Evolutionary conservation across 1,140 invertebrate genomes (phyloP), one percentile per base, ranked within the genome.

Genomic region (Charaxes varanes): DNA sequence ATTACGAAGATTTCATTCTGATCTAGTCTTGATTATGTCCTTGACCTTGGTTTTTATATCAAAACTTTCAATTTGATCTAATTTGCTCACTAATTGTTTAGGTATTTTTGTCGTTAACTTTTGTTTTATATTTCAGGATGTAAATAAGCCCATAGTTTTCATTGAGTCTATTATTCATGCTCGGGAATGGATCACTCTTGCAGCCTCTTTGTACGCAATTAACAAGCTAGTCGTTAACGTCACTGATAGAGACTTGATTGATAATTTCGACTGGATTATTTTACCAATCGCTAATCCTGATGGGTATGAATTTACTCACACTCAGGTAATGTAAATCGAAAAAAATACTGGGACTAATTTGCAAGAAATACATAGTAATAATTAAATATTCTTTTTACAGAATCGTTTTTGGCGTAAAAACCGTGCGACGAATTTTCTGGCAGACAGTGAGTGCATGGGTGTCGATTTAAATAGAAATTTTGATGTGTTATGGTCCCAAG

Each of bases 391-490:
- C 16, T 17, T 14, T 21, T 55, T 55, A 3, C 49, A 87, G 85
- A 51, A 63, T 36, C 71, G 82, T 4, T 67, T 89, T 12, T 90
- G 89, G 89, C 71, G 89, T 10, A 91, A 90, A 52, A 89, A 87
- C 36, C 86, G 88, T 3, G 70, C 79, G 0, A 53, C 49, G 0
- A 71, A 26, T 14, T 15, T 17, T 8, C 3, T 18, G 5, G 23
- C 35, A 11, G 17, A 10, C 0, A 17, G 54, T 3, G 22, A 48
- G 0, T 90, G 90, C 38, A 19, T 34, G 0, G 90, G 90, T 2
- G 86, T 87, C 0, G 90, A 91, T 51, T 61, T 86, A 0, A 90
- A 91, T 58, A 70, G 90, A 2, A 91, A 91, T 52, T 91, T 88
- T 30, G 87, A 86, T 16, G 79, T 84, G 18, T 68, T 83, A 28